A percentile compares a stretch with the other conserved stretches of the same genome.
Conservation (phyloP, 2,113 vertebrate species). For the Pterophyllum scalare region DNA sequence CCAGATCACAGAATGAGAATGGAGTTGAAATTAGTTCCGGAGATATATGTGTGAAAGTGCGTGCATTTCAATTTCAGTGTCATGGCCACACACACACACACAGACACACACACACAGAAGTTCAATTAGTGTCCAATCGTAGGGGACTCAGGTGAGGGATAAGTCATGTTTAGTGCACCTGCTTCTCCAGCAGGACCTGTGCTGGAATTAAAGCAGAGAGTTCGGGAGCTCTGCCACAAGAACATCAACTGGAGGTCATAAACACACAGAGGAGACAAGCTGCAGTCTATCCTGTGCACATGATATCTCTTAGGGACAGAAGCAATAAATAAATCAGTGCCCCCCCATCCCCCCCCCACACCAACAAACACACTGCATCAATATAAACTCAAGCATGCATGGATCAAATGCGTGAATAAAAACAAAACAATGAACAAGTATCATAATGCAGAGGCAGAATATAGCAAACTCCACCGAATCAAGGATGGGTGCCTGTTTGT, state of each 20-base stretch:
- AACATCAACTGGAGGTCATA: constrained; percentile 60
- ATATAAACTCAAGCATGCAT: constrained; percentile 25
- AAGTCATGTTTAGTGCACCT: constrained; percentile 67
- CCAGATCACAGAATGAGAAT: constrained; percentile 39
- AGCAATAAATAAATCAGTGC: constrained; percentile 63
- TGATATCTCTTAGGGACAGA: constrained; percentile 46
- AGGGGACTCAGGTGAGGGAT: constrained; percentile 45
- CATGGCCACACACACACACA: not conserved
- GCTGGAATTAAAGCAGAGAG: constrained; percentile 56
- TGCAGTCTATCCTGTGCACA: constrained; percentile 42
- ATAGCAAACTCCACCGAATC: constrained; percentile 1
- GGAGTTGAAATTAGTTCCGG: constrained; percentile 61
- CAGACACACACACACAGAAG: constrained; percentile 29
- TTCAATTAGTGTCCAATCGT: constrained; percentile 62
- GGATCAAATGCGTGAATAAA: constrained; percentile 13
- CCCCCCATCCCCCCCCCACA: not conserved
- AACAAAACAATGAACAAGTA: constrained; percentile 20
- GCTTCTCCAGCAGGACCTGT: constrained; percentile 43
- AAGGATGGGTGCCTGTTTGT: constrained; percentile 9
- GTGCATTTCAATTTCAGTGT: not conserved
- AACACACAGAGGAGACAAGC: constrained; percentile 57
- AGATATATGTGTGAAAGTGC: constrained; percentile 16
- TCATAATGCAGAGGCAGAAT: constrained; percentile 2
- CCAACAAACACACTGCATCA: constrained; percentile 17
- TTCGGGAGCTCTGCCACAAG: constrained; percentile 46